Base-by-base conservation (phyloP, 2,888 invertebrate species). In the Lathronympha strigana region DNA sequence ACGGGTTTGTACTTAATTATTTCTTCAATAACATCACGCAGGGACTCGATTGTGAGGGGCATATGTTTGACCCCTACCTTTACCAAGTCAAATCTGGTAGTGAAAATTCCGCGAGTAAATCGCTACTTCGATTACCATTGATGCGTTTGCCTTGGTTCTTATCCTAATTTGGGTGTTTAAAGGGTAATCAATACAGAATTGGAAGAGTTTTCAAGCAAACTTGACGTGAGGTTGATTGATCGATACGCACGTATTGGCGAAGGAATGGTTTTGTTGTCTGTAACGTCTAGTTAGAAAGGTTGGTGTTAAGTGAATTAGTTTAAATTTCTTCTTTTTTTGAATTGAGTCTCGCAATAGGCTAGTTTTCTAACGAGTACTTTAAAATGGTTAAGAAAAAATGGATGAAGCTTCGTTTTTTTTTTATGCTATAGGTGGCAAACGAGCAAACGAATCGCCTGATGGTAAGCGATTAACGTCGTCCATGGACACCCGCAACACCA, bases 11-110 rank as follows among this genome's bases (percentile, higher is more conserved):
- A 72, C 75, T 79, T 85, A 83, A 87, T 87, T 86, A 86, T 84
- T 80, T 84, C 74, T 67, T 79, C 81, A 83, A 85, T 85, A 77
- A 77, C 81, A 78, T 83, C 87, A 88, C 88, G 86, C 84, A 80
- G 73, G 79, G 73, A 61, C 71, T 72, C 77, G 76, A 76, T 70
- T 80, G 78, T 81, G 80, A 73, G 76, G 78, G 75, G 73, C 78
- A 78, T 66, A 68, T 61, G 67, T 73, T 67, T 80, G 81, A 80
- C 80, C 80, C 75, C 72, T 71, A 64, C 69, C 61, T 68, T 25
- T 17, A 62, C 61, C 63, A 19, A 51, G 23, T 36, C n/a, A 15
- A 53, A 38, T n/a, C 23, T 36, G 21, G 9, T 23, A 23, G 21
- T 4, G 21, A 36, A 36, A 53, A 36, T 17, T 51, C n/a, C 17